A percentile compares a stretch with the other conserved stretches of the same genome.
Conservation (phyloP, 2,797 vertebrate species). For the Hozukius guyotensis region DNA sequence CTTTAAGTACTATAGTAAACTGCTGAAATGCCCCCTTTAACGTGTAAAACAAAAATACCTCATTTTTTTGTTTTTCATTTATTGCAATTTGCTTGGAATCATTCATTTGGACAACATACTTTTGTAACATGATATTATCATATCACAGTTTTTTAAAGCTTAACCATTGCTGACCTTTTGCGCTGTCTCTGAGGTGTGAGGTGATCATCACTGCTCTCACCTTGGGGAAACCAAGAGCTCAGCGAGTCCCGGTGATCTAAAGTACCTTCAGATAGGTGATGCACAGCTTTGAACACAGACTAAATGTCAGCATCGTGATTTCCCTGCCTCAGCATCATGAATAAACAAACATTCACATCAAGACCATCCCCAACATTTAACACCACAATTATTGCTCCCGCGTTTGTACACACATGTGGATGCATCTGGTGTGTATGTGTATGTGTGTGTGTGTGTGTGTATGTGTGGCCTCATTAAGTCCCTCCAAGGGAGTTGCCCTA, state of each 20-base stretch:
- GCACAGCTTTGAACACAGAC: neutral
- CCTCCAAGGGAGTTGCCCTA: no score
- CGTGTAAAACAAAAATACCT: neutral
- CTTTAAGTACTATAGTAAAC: neutral
- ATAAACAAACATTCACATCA: conserved; percentile 37
- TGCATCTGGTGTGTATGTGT: neutral
- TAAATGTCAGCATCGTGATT: conserved; percentile 32
- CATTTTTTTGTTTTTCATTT: neutral
- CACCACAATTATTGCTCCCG: neutral
- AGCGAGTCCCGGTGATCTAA: neutral
- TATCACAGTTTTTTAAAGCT: neutral
- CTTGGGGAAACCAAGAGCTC: neutral
- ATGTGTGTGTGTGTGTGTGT: neutral
- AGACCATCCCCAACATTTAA: neutral
- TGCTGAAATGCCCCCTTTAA: neutral
- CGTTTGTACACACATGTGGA: neutral
- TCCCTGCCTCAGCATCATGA: conserved; percentile 12
- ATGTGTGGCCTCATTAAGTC: no score
- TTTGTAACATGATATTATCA: neutral
- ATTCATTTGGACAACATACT: no score
- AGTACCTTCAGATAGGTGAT: neutral
- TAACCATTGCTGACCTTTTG: neutral
- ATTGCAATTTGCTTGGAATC: neutral
- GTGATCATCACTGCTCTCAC: neutral
- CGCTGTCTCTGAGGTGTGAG: neutral